Conservation (phyloP, 2,888 invertebrate genomes). For the Zelleria hepariella region DNA sequence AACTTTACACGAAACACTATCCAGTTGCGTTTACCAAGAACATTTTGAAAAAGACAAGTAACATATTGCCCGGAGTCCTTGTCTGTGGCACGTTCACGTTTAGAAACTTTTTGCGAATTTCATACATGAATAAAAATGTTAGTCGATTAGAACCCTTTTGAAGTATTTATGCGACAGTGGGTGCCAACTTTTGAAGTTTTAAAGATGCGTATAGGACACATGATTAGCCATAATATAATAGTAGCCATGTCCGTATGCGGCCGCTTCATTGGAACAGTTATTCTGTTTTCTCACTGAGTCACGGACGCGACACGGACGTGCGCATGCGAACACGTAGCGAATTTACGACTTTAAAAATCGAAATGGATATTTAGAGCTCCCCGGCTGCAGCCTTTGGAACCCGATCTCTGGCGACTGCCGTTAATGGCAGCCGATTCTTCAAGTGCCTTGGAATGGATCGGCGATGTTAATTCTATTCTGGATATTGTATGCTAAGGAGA, state of each 20-base stretch:
- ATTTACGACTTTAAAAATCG: constrained; percentile 33
- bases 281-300: not conserved
- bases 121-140: too few species aligned
- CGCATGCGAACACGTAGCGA: constrained; percentile 29
- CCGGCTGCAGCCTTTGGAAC: not conserved
- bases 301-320: constrained; percentile 12
- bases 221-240: too few species aligned
- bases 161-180: too few species aligned
- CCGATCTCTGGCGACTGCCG: not conserved
- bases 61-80: too few species aligned
- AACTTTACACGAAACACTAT: too few species aligned
- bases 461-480: not conserved
- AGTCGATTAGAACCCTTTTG: too few species aligned
- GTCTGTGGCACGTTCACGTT: too few species aligned
- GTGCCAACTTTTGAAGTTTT: too few species aligned
- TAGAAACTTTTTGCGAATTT: too few species aligned
- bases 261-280: not conserved
- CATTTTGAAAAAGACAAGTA: too few species aligned
- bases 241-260: not conserved
- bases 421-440: not conserved
- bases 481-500: not conserved
- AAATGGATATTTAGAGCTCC: constrained; percentile 1
- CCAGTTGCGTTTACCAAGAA: too few species aligned
- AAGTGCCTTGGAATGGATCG: not conserved
- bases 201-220: too few species aligned